Conservation (phyloP, 2,797 vertebrate genomes). For the Anabas testudineus region DNA sequence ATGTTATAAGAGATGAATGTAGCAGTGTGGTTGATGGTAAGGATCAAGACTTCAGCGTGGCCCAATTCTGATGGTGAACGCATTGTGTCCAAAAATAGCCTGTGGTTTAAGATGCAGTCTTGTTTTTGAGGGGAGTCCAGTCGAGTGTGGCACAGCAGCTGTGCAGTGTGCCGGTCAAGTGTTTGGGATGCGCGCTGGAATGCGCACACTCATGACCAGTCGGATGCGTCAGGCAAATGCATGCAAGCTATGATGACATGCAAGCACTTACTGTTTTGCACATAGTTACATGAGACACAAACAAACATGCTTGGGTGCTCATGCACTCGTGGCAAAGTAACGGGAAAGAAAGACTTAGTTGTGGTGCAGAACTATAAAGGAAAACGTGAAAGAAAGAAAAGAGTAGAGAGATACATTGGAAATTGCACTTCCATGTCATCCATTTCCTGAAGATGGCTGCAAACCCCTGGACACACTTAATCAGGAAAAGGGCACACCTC, state of each 20-base stretch:
- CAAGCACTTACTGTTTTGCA: conserved; percentile 2
- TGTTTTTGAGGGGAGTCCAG: conserved; percentile 44
- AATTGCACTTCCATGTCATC: conserved; percentile 81
- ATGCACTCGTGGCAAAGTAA: neutral
- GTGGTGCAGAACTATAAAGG: conserved; percentile 26
- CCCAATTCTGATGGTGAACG: conserved; percentile 71
- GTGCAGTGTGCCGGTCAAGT: conserved; percentile 55
- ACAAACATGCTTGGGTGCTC: conserved; percentile 2
- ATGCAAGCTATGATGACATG: neutral
- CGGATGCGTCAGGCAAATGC: conserved; percentile 15
- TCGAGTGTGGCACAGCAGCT: conserved; percentile 49
- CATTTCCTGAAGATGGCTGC: conserved; percentile 83
- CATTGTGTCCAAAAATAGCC: conserved; percentile 75
- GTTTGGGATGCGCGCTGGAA: conserved; percentile 29
- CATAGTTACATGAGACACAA: neutral
- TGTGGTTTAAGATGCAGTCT: conserved; percentile 58
- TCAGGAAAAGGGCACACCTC: conserved; percentile 89
- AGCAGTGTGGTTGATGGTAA: conserved; percentile 25
- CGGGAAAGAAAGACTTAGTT: conserved; percentile 34
- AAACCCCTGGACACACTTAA: conserved; percentile 87
- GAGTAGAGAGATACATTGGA: conserved; percentile 71
- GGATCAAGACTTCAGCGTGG: conserved; percentile 38
- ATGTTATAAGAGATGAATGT: conserved; percentile 33
- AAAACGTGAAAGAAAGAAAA: conserved; percentile 43
- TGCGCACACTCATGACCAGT: neutral